Percentiles rank a stretch among this genome's conserved stretches.
phyloP scores from a whole-genome alignment of 2,888 invertebrate genomes.

The Alcis repandata region DNA sequence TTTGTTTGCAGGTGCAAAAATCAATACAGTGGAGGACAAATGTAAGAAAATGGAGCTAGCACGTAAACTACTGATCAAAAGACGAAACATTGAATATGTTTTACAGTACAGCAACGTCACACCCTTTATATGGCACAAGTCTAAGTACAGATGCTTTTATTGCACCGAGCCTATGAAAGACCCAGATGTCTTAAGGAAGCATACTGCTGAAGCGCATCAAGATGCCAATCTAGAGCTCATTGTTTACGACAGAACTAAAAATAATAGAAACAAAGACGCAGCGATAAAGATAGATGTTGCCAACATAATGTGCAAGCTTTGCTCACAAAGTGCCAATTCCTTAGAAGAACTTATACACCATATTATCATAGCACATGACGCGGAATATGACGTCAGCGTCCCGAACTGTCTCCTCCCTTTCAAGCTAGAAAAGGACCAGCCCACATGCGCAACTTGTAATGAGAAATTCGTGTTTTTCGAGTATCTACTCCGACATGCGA shows the following conservation, averaged over 20 bases:
- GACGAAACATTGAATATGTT: constrained; percentile 78
- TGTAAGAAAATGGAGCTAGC: constrained; percentile 76
- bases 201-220: constrained; percentile 67
- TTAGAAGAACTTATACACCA: constrained; percentile 79
- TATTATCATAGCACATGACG: constrained; percentile 79
- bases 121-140: constrained; percentile 80
- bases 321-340: constrained; percentile 61
- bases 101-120: constrained; percentile 78
- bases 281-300: constrained; percentile 81
- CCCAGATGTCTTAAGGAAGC: constrained; percentile 66
- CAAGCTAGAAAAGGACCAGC: constrained; percentile 74
- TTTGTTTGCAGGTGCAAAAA: constrained; percentile 81
- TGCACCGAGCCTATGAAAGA: constrained; percentile 77
- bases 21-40: constrained; percentile 73
- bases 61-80: constrained; percentile 72
- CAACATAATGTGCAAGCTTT: constrained; percentile 72
- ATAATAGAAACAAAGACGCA: constrained; percentile 78
- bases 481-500: constrained; percentile 76
- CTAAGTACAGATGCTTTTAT: constrained; percentile 77
- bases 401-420: constrained; percentile 80
- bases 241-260: constrained; percentile 75
- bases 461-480: constrained; percentile 80
- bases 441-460: constrained; percentile 76
- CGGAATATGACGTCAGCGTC: constrained; percentile 76
- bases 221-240: constrained; percentile 74